Conservation (phyloP, 2,113 vertebrate species). For the Zapornia atra region DNA sequence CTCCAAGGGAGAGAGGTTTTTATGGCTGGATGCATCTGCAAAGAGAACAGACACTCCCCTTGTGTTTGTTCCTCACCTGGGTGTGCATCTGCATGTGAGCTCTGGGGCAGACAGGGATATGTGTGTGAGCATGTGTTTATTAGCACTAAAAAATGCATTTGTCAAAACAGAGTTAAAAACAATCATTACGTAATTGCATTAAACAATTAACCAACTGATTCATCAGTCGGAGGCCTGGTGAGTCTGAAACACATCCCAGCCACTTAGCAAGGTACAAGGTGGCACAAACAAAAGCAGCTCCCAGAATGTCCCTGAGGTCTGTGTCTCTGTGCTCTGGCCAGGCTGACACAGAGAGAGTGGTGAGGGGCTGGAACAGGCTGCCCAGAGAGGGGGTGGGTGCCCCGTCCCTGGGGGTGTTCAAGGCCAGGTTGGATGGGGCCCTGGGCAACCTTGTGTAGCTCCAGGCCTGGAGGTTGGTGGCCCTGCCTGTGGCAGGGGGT, state of each 20-base stretch:
- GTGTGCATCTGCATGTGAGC: constrained; percentile 10
- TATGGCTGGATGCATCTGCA: neutral
- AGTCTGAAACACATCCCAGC: constrained; percentile 29
- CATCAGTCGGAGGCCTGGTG: constrained; percentile 45
- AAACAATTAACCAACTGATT: constrained; percentile 60
- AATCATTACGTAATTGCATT: constrained; percentile 49
- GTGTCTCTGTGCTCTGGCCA: neutral
- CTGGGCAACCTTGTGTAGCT: no score
- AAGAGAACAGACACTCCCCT: constrained; percentile 24
- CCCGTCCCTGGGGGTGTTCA: no score
- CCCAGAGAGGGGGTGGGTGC: no score
- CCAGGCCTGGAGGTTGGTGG: no score
- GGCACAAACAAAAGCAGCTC: constrained; percentile 14
- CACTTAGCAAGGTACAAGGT: constrained; percentile 5
- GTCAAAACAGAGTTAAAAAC: constrained; percentile 63
- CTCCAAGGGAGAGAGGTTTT: neutral
- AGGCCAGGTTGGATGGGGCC: no score
- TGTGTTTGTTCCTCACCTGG: constrained; percentile 7
- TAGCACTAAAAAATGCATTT: constrained; percentile 10
- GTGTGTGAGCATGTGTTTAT: neutral
- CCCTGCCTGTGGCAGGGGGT: no score
- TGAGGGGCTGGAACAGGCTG: no score
- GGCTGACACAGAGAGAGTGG: no score
- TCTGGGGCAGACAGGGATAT: neutral
- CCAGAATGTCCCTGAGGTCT: neutral